Base-by-base conservation (phyloP, 2,888 invertebrate species). In the Platynereis dumerilii region DNA sequence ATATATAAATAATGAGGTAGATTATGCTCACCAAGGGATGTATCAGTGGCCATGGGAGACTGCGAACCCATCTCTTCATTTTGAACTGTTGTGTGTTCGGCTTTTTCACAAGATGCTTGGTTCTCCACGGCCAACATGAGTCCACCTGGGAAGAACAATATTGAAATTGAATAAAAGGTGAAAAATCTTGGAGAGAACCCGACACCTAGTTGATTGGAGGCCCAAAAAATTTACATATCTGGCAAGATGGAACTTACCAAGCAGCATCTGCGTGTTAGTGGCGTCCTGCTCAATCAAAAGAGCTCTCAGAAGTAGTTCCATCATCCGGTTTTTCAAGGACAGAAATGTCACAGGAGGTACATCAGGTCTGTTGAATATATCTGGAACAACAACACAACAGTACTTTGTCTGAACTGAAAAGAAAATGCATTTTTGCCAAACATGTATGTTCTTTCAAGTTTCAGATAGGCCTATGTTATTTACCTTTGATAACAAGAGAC, bases 201-300 rank as follows among this genome's bases (percentile, higher is more conserved):
- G n/a, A n/a, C n/a, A n/a, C n/a, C n/a, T n/a, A n/a, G n/a, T n/a
- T n/a, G n/a, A n/a, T n/a, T n/a, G n/a, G n/a, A n/a, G n/a, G n/a
- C n/a, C n/a, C n/a, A n/a, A n/a, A n/a, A n/a, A n/a, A n/a, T n/a
- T n/a, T n/a, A n/a, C n/a, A n/a, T n/a, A n/a, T n/a, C n/a, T n/a
- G n/a, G n/a, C n/a, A n/a, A n/a, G n/a, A n/a, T n/a, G n/a, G 12
- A 34, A 66, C 74, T 68, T 74, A 86, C 90, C 89, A 44, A 95
- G 85, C 42, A 94, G 85, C 90, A 94, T 92, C 79, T 94, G 94
- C 2, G 93, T 91, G 83, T 95, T 95, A 72, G 89, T 88, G 0
- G 93, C 89, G 85, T 95, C 94, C 0, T 89, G 88, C 84, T 95
- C 94, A 55, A 91, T 91, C 85, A 92, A 90, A 26, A 95, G 85